These are phyloP conservation scores for Helicoverpa zea DNA, from an alignment of 1,140 invertebrate genomes.

Conservation along the genomic window DNA sequence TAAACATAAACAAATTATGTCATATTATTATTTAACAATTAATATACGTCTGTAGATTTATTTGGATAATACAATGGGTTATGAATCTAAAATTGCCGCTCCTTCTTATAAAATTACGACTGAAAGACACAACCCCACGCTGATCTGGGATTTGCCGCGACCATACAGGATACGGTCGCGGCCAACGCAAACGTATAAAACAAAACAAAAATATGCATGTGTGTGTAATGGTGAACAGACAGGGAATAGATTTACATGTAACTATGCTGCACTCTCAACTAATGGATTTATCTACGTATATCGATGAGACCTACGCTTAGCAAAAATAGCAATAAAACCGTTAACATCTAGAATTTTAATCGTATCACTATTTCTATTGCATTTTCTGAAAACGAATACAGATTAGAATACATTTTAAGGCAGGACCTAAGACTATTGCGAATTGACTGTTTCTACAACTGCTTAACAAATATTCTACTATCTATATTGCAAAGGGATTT, in stretches of 20 bases:
- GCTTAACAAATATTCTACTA: not conserved
- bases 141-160: conserved; percentile 8
- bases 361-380: no score
- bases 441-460: not conserved
- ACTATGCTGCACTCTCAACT: no score
- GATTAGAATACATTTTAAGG: not conserved
- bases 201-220: not conserved
- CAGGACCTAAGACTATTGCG: not conserved
- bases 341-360: no score
- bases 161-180: not conserved
- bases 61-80: not conserved
- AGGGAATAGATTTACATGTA: not conserved
- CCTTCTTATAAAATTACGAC: conserved; percentile 76
- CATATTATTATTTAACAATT: conserved; percentile 4
- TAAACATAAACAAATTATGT: not conserved
- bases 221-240: not conserved
- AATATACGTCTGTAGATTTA: not conserved
- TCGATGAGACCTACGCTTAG: no score
- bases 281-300: no score
- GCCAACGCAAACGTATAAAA: not conserved
- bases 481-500: not conserved
- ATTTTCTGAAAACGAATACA: no score
- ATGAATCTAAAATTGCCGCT: conserved; percentile 11
- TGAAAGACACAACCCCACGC: conserved; percentile 79
- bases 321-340: no score